Conservation (phyloP, 2,888 invertebrate genomes). For the Agrilus biguttatus region DNA sequence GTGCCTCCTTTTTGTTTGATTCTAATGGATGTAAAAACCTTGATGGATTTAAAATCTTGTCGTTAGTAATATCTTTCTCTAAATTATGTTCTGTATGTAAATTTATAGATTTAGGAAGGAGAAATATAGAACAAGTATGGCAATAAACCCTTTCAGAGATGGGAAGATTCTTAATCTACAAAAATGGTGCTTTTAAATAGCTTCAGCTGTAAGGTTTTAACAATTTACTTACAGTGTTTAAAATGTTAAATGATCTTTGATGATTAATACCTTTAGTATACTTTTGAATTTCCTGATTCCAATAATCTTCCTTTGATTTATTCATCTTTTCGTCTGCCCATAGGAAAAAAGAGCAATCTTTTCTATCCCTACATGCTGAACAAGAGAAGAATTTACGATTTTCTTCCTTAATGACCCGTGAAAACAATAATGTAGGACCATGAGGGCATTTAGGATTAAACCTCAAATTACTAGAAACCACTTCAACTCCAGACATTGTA, state of each 20-base stretch:
- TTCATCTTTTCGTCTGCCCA: conserved; percentile 32
- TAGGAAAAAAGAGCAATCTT: conserved; percentile 59
- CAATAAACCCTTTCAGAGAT: conserved; percentile 45
- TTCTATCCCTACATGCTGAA: conserved; percentile 68
- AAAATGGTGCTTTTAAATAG: conserved; percentile 3
- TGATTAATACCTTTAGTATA: conserved; percentile 38
- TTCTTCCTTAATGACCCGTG: conserved; percentile 22
- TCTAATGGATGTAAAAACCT: conserved; percentile 52
- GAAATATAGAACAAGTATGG: conserved; percentile 44
- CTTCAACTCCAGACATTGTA: conserved; percentile 31
- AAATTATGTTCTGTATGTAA: conserved; percentile 44
- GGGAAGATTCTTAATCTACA: conserved; percentile 33
- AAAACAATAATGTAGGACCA: conserved; percentile 64
- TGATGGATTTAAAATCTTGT: conserved; percentile 47
- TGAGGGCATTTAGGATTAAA: conserved; percentile 59
- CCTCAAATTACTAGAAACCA: conserved; percentile 40
- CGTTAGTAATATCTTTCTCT: conserved; percentile 37
- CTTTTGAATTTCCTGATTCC: conserved; percentile 34
- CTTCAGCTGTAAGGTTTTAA: neutral
- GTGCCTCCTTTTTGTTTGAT: conserved; percentile 71
- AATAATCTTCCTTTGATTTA: conserved; percentile 28
- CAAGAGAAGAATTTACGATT: conserved; percentile 61
- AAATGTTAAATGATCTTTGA: conserved; percentile 34
- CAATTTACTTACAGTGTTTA: conserved; percentile 33
- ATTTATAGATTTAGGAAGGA: conserved; percentile 21